Conservation (phyloP, 1,140 invertebrate genomes). For the Samia ricini region DNA sequence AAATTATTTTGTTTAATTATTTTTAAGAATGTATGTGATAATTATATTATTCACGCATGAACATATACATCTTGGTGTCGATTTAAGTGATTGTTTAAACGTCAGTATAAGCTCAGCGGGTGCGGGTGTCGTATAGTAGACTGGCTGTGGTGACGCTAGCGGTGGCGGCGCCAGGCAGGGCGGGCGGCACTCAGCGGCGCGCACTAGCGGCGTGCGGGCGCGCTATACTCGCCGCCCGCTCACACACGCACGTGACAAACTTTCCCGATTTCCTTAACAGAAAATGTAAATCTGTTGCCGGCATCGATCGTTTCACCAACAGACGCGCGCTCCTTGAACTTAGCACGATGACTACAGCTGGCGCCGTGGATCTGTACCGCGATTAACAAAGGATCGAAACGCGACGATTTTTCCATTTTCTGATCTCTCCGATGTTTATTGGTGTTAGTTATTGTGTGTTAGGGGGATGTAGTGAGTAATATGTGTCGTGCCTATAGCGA, state of each 20-base stretch:
- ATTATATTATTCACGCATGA: neutral
- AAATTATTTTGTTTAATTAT: neutral
- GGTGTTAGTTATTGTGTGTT: slow-evolving; percentile 63
- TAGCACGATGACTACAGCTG: slow-evolving; percentile 63
- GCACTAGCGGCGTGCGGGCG: slow-evolving; percentile 70
- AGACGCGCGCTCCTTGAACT: slow-evolving; percentile 58
- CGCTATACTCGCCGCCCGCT: slow-evolving; percentile 56
- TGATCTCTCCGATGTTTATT: slow-evolving; percentile 38
- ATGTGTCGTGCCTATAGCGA: slow-evolving; percentile 66
- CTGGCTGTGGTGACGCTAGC: slow-evolving; percentile 22
- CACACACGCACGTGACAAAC: slow-evolving; percentile 56
- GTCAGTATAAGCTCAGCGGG: slow-evolving; percentile 25
- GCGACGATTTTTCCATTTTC: slow-evolving; percentile 31
- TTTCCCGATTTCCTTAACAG: slow-evolving; percentile 70
- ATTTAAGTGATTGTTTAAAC: slow-evolving; percentile 52
- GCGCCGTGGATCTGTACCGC: slow-evolving; percentile 60
- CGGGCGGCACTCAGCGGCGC: slow-evolving; percentile 73
- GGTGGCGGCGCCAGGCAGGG: slow-evolving; percentile 55
- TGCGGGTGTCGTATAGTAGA: slow-evolving; percentile 24
- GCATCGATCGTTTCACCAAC: slow-evolving; percentile 65
- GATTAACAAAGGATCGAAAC: slow-evolving; percentile 59
- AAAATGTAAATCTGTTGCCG: slow-evolving; percentile 74
- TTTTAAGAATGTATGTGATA: too few species aligned
- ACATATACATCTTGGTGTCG: slow-evolving; percentile 10
- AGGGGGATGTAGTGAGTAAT: slow-evolving; percentile 61